These are phyloP conservation scores for Colossoma macropomum DNA, from an alignment of 2,113 vertebrate species.

Conservation along the genomic window DNA sequence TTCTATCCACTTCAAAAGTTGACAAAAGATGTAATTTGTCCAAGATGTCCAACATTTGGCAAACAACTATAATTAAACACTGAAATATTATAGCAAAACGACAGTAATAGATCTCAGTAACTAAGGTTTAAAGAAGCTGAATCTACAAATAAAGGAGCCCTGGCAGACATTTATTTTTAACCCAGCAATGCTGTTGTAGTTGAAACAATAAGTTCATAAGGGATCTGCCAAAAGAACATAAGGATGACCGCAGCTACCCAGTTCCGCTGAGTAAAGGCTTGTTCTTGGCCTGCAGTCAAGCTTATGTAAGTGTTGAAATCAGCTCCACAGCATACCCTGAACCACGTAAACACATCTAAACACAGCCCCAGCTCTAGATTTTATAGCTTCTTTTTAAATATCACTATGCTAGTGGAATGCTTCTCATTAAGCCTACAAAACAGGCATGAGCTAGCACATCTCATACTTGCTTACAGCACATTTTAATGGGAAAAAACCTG, in stretches of 20 bases:
- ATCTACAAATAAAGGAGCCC: too few relatives aligned
- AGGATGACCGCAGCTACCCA: slow-evolving; percentile 4
- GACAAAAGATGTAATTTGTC: too few relatives aligned
- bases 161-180: neutral
- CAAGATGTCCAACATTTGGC: too few relatives aligned
- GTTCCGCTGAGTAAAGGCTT: neutral
- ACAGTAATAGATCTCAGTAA: too few relatives aligned
- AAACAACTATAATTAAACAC: too few relatives aligned
- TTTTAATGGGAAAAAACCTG: neutral
- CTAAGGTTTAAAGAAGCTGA: too few relatives aligned
- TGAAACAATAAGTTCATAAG: neutral
- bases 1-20: too few relatives aligned
- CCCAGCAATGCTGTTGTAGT: neutral
- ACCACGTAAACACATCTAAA: slow-evolving; percentile 25
- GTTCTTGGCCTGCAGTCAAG: neutral
- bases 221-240: neutral
- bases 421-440: slow-evolving; percentile 13
- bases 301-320: slow-evolving; percentile 27
- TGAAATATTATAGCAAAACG: too few relatives aligned
- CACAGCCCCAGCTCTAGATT: slow-evolving; percentile 28
- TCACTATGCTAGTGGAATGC: neutral
- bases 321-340: slow-evolving; percentile 2
- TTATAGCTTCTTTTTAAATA: slow-evolving; percentile 12
- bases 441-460: neutral
- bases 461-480: neutral